Base-by-base conservation (phyloP, 2,113 vertebrate genomes). In the Ranitomeya imitator region DNA sequence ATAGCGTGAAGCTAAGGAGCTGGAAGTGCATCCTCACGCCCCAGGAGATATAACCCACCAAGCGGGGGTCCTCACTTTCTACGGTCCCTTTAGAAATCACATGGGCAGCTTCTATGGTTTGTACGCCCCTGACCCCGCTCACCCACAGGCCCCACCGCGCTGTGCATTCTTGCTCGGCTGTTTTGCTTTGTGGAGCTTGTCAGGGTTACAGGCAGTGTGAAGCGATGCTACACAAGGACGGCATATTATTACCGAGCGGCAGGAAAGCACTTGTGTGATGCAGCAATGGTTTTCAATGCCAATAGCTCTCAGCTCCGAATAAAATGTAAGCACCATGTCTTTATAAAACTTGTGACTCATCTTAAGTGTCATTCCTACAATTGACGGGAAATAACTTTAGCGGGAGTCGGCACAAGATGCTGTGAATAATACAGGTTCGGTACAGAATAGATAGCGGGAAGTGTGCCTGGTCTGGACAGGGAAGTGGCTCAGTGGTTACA, bases 291-390 rank as follows among this genome's bases (percentile, higher is more conserved):
- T 23, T 21, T 45, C 80, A 82, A 19, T 51, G 31, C 14, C 7
- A 59, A 61, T 37, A 45, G 80, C 80, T 82, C 59, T 82, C 60
- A 63, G 59, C 59, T 63, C 31, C 7, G 31, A 18, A 82, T 61
- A 82, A 65, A 65, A 16, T 82, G 16, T 65, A 61, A 82, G 80
- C 26, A 63, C 26, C 19, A 14, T 21, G 37, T 65, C 79, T 63
- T 61, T 81, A 82, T 82, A 51, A 10, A 82, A 60, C 80, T 37
- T 65, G 60, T 82, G 80, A 82, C 80, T 82, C 80, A 82, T 82
- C 59, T 65, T 37, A 31, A 82, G 80, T 51, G 60, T 31, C 57
- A 26, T 59, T 61, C 59, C 80, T 65, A 61, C 60, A 63, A 82
- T 82, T 59, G 63, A 59, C 8, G 5, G 57, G 23, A 57, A 81